A percentile compares a stretch with the other conserved stretches of the same genome.
These are phyloP conservation scores for Neoseiulus cucumeris DNA, from an alignment of 1,140 invertebrate genomes.

Conservation along the genomic window DNA sequence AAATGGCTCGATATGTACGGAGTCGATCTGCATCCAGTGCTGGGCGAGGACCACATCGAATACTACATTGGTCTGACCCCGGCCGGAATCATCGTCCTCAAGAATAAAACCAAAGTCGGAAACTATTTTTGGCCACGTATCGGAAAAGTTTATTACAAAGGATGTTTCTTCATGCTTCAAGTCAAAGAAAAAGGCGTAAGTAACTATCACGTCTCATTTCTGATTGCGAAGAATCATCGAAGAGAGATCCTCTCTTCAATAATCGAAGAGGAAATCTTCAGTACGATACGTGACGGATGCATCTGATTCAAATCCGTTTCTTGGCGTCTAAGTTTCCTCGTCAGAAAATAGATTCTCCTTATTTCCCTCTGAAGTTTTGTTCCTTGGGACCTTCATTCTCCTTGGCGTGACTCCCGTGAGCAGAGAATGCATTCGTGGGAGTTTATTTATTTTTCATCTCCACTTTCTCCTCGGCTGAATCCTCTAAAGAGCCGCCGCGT, in stretches of 20 bases:
- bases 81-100: slow-evolving; percentile 89
- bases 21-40: slow-evolving; percentile 80
- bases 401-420: too few relatives aligned
- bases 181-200: slow-evolving; percentile 87
- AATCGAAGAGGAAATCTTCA: too few relatives aligned
- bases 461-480: too few relatives aligned
- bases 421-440: too few relatives aligned
- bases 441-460: too few relatives aligned
- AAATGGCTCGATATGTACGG: slow-evolving; percentile 94
- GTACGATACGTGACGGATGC: too few relatives aligned
- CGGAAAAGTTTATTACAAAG: slow-evolving; percentile 72
- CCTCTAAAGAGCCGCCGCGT: too few relatives aligned
- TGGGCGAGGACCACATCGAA: slow-evolving; percentile 73
- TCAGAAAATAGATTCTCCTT: too few relatives aligned
- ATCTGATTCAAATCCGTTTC: too few relatives aligned
- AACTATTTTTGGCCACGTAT: slow-evolving; percentile 97
- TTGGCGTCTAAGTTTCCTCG: too few relatives aligned
- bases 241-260: background rate
- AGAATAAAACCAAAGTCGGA: slow-evolving; percentile 83
- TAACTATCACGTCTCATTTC: slow-evolving; percentile 17
- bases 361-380: too few relatives aligned
- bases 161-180: slow-evolving; percentile 76
- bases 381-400: too few relatives aligned
- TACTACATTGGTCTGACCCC: slow-evolving; percentile 93
- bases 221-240: background rate